phyloP scores from a whole-genome alignment of 2,113 vertebrate species.

The Oryzias melastigma region DNA sequence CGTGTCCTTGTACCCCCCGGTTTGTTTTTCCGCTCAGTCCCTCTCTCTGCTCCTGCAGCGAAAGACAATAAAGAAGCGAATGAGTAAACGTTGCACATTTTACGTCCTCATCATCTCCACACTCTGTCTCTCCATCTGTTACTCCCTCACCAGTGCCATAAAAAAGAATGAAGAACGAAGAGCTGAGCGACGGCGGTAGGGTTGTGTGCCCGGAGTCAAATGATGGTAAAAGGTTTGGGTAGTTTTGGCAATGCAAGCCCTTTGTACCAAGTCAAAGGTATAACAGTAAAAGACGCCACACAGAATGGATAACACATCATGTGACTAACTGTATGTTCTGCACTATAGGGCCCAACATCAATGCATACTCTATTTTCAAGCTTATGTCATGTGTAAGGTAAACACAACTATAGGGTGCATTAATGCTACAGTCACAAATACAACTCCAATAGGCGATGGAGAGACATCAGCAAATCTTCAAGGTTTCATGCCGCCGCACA shows the following conservation, averaged over 20 bases:
- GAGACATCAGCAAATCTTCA: no score
- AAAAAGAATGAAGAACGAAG: conserved; percentile 25
- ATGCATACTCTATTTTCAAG: no score
- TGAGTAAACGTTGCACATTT: conserved; percentile 82
- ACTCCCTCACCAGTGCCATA: conserved; percentile 68
- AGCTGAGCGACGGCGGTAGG: conserved; percentile 4
- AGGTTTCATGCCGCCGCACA: no score
- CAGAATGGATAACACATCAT: neutral
- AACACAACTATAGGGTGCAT: no score
- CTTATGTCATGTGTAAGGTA: no score
- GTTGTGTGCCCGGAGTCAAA: conserved; percentile 21
- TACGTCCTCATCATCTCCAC: conserved; percentile 83
- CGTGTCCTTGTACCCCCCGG: conserved; percentile 85
- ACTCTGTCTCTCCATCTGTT: conserved; percentile 72
- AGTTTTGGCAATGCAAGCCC: conserved; percentile 8
- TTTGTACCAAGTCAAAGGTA: neutral
- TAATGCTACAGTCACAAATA: no score
- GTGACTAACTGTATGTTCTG: no score
- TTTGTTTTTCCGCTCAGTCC: conserved; percentile 81
- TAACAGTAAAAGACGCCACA: neutral
- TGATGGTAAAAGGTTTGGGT: conserved; percentile 27
- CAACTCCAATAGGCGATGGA: no score
- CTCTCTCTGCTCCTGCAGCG: conserved; percentile 75
- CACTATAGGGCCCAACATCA: no score
- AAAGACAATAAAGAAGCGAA: conserved; percentile 77